Percentiles rank a stretch among this genome's conserved stretches.
Conservation (phyloP, 1,140 invertebrate species). For the Calliopsis andreniformis region DNA sequence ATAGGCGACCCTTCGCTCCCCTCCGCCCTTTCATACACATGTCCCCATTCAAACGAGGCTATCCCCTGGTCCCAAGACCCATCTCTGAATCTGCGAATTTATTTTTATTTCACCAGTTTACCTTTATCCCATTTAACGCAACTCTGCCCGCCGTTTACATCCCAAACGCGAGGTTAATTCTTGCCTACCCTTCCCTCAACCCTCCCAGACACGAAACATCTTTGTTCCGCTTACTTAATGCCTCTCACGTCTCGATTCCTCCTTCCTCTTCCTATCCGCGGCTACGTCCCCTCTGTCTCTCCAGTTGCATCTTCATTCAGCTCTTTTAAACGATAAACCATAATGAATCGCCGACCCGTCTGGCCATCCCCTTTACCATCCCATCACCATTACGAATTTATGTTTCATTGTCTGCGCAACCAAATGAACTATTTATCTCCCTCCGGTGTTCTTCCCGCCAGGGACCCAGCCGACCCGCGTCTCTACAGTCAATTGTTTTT, state of each 20-base stretch:
- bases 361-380: not conserved
- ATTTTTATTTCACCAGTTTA: constrained; percentile 45
- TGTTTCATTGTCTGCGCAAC: constrained; percentile 37
- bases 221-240: not conserved
- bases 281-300: not conserved
- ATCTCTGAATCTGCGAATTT: constrained; percentile 44
- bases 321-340: constrained; percentile 30
- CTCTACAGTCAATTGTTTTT: constrained; percentile 60
- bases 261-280: not conserved
- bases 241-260: not conserved
- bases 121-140: constrained; percentile 44
- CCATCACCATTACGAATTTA: constrained; percentile 41
- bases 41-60: constrained; percentile 31
- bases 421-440: constrained; percentile 44
- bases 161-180: not conserved
- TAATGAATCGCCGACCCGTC: constrained; percentile 22
- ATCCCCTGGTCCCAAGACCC: constrained; percentile 25
- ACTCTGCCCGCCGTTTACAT: not conserved
- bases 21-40: constrained; percentile 16
- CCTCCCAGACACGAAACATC: not conserved
- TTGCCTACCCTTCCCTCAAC: not conserved
- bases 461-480: constrained; percentile 15
- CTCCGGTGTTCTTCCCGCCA: constrained; percentile 8
- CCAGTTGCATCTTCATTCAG: constrained; percentile 26
- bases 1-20: constrained; percentile 26